A percentile compares a stretch with the other conserved stretches of the same genome.
These are phyloP conservation scores for human DNA, from an alignment of 2,113 vertebrate species.

Conservation along the genomic window DNA sequence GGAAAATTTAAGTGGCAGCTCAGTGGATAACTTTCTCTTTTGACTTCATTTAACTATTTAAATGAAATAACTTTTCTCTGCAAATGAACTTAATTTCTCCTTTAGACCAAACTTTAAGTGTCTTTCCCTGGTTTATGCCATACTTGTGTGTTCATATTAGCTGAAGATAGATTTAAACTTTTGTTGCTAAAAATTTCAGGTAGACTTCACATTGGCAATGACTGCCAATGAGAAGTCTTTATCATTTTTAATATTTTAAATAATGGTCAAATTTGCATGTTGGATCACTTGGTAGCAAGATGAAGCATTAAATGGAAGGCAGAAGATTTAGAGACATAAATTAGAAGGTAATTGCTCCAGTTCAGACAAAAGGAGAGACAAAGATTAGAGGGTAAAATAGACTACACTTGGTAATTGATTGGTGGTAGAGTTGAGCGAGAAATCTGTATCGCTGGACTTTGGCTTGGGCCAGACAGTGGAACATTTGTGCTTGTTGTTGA, in stretches of 20 bases:
- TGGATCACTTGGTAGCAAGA: background rate
- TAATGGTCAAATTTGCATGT: background rate
- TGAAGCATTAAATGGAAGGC: constrained; percentile 10
- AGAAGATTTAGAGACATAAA: background rate
- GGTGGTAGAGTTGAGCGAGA: background rate
- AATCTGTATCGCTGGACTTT: background rate
- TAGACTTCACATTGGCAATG: background rate
- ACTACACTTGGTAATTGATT: background rate
- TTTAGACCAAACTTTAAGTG: constrained; percentile 1
- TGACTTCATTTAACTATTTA: constrained; percentile 20
- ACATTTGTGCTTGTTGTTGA: background rate
- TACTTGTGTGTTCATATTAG: background rate
- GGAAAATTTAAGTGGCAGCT: constrained; percentile 38
- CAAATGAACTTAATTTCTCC: background rate
- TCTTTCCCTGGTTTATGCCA: background rate
- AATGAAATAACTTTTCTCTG: background rate
- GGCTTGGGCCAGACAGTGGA: background rate
- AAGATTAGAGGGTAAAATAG: background rate
- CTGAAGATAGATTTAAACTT: constrained; percentile 32
- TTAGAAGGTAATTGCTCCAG: constrained; percentile 11
- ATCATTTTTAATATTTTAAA: constrained; percentile 44
- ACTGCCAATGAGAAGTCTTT: constrained; percentile 10
- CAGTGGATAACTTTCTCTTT: background rate
- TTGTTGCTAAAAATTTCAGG: constrained; percentile 23
- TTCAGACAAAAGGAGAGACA: background rate